phyloP scores from a whole-genome alignment of 2,797 vertebrate genomes.

The Emydoidea blandingii region DNA sequence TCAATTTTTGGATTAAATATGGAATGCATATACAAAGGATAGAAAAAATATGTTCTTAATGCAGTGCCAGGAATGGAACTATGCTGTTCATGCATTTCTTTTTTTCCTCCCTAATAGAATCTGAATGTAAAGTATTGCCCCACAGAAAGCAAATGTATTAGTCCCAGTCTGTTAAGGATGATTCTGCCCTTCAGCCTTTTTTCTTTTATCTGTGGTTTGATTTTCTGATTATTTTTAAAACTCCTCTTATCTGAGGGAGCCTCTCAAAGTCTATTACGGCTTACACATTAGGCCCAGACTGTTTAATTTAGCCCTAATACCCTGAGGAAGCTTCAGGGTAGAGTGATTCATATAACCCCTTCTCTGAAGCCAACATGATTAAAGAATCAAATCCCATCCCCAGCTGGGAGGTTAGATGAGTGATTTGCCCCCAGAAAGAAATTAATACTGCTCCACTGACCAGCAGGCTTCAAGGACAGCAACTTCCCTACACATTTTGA shows the following conservation, averaged over 20 bases:
- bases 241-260: conserved; percentile 40
- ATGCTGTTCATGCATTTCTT: background rate
- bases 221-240: conserved; percentile 44
- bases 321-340: conserved; percentile 61
- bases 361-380: conserved; percentile 19
- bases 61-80: conserved; percentile 30
- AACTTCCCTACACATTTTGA: fast-evolving
- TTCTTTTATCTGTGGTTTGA: conserved; percentile 38
- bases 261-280: conserved; percentile 57
- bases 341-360: conserved; percentile 8
- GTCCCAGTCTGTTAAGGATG: background rate
- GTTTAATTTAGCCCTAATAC: conserved; percentile 71
- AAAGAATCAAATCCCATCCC: conserved; percentile 48
- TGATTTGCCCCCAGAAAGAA: conserved; percentile 25
- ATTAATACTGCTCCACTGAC: conserved; percentile 36
- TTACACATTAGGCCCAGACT: conserved; percentile 50
- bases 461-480: background rate
- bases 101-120: conserved; percentile 14
- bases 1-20: conserved; percentile 33
- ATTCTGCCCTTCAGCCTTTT: conserved; percentile 41
- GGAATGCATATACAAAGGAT: conserved; percentile 23
- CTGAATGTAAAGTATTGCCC: conserved; percentile 19
- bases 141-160: conserved; percentile 32
- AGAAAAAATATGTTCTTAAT: conserved; percentile 24
- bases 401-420: conserved; percentile 29